Evolutionary conservation across 2,888 invertebrate species (phyloP), one percentile per base, ranked within the genome.

Genomic region (Coecobrya sp.): DNA sequence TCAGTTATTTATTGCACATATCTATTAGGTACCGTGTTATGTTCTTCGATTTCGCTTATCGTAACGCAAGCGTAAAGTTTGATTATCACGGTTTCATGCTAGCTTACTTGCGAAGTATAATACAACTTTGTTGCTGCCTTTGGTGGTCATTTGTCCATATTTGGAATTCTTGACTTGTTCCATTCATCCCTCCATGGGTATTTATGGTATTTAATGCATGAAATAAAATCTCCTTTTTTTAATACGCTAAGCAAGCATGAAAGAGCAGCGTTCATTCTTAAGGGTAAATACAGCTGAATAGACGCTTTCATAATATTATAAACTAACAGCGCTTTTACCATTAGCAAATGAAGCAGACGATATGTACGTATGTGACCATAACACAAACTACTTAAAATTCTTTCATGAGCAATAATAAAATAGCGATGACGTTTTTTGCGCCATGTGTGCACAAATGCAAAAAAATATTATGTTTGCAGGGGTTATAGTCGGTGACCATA

Each of bases 101-200:
- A 70, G 70, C 70, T 70, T 68, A 76, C 25, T 10, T 70, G 27
- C 19, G 19, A 55, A 65, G 27, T 52, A 25, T 62, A 62, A 36
- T 62, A 62, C 13, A 22, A 76, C 89, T 88, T 89, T 76, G 68
- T 79, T 52, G 55, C 45, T 89, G 79, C 22, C 52, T 49, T 49
- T 79, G 52, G 25, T 79, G 79, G 89, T 85, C 90, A 73, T 70
- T 85, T 90, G 45, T 76, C 90, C 90, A 49, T 90, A 90, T 90
- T 90, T 90, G 90, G 90, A 22, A 85, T 73, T 90, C 76, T 45
- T 76, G 55, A 45, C 90, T 52, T 68, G n/a, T n/a, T 59, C 59
- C 73, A 42, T 82, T 79, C 79, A 73, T 36, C 13, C 79, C 70
- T 30, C 42, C 30, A 52, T 79, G 19, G 19, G 52, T 52, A 49